Evolutionary conservation across 2,797 vertebrate genomes (phyloP).

Genomic region (Scolopax rusticola): DNA sequence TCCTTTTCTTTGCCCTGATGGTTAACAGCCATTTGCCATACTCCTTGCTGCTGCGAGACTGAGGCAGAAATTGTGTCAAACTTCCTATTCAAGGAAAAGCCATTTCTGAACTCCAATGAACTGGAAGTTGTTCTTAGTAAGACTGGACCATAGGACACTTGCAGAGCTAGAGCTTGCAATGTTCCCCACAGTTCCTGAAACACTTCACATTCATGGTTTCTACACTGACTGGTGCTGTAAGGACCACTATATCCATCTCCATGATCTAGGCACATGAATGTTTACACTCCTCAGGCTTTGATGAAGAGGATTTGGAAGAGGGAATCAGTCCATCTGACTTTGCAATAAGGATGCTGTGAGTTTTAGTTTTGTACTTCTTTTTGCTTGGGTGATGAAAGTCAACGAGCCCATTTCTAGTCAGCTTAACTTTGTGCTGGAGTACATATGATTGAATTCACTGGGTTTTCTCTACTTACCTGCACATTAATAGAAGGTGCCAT

Average conservation of each 20-base stretch:
- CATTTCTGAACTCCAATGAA: background rate
- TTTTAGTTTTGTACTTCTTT: background rate
- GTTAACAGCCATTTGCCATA: constrained; percentile 2
- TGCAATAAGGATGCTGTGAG: background rate
- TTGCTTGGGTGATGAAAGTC: background rate
- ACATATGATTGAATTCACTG: background rate
- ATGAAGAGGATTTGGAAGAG: background rate
- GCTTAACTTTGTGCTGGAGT: background rate
- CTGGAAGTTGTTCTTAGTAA: background rate
- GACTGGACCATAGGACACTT: background rate
- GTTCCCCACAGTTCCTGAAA: background rate
- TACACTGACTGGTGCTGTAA: background rate
- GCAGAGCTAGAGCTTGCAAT: background rate
- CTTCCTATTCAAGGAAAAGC: background rate
- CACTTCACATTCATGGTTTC: background rate
- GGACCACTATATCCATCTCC: background rate
- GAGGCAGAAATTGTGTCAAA: constrained; percentile 22
- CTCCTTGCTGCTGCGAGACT: background rate
- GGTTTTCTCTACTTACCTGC: background rate
- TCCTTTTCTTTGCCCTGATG: constrained; percentile 5
- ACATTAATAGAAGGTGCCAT: background rate
- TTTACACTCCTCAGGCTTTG: background rate
- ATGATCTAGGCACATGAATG: background rate
- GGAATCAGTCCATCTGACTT: background rate
- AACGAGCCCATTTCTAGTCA: background rate